A percentile compares a stretch with the other conserved stretches of the same genome.
Evolutionary conservation across 2,888 invertebrate species (phyloP).

Genomic region (Mantis religiosa): DNA sequence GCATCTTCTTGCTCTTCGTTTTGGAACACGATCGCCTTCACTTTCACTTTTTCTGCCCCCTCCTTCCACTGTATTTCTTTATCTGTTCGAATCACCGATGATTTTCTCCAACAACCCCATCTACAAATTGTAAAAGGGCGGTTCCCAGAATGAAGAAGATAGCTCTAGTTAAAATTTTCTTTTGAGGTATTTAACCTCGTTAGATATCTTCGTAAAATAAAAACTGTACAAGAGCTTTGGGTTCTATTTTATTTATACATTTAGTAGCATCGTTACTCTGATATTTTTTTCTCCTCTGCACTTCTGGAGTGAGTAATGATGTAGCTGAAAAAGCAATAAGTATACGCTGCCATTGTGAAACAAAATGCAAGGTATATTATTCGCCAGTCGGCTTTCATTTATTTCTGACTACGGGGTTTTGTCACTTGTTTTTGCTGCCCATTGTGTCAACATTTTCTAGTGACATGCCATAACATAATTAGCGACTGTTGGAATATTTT

Average conservation of each 20-base stretch:
- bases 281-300: background rate
- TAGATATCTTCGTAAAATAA: background rate
- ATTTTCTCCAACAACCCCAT: background rate
- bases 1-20: background rate
- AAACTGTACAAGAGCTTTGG: background rate
- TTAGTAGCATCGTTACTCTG: background rate
- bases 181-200: background rate
- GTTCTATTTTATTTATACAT: background rate
- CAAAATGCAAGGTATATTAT: background rate
- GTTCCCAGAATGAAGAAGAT: background rate
- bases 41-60: background rate
- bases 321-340: background rate
- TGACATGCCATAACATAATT: background rate
- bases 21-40: background rate
- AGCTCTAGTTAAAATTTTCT: background rate
- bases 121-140: background rate
- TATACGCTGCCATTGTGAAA: background rate
- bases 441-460: background rate
- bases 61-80: background rate
- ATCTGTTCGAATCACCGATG: background rate
- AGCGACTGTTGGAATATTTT: background rate
- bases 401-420: background rate
- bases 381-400: background rate
- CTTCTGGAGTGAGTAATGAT: background rate
- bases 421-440: background rate